These are phyloP conservation scores for Hypena proboscidalis DNA, from an alignment of 2,888 invertebrate species.

Conservation along the genomic window DNA sequence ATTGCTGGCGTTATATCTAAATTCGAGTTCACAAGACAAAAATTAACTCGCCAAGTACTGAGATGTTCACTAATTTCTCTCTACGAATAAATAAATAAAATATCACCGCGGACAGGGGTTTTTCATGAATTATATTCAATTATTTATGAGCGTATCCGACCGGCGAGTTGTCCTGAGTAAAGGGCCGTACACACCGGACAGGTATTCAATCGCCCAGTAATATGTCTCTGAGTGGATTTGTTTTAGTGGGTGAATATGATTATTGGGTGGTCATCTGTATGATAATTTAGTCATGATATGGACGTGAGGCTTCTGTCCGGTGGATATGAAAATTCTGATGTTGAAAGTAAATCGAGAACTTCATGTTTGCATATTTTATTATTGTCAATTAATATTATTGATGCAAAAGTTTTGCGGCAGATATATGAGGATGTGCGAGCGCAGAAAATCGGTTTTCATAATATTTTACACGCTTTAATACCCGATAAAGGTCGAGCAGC, in stretches of 20 bases:
- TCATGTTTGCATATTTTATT: too few species aligned
- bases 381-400: too few species aligned
- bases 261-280: background rate
- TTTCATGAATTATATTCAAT: conserved; percentile 82
- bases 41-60: conserved; percentile 14
- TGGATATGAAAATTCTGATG: too few species aligned
- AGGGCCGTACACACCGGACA: conserved; percentile 31
- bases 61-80: conserved; percentile 61
- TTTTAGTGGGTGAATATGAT: conserved; percentile 14
- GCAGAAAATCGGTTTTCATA: too few species aligned
- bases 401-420: too few species aligned
- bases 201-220: conserved; percentile 38
- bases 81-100: conserved; percentile 63
- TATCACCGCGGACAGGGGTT: conserved; percentile 69
- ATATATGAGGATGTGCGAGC: too few species aligned
- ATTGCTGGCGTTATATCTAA: conserved; percentile 5
- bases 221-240: conserved; percentile 12
- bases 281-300: background rate
- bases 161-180: conserved; percentile 54
- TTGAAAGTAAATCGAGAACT: too few species aligned
- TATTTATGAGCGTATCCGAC: conserved; percentile 82
- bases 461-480: too few species aligned
- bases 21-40: conserved; percentile 7
- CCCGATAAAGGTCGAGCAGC: too few species aligned
- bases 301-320: background rate